These are phyloP conservation scores for Phymatocera aterrima DNA, from an alignment of 2,888 invertebrate species.

Conservation along the genomic window DNA sequence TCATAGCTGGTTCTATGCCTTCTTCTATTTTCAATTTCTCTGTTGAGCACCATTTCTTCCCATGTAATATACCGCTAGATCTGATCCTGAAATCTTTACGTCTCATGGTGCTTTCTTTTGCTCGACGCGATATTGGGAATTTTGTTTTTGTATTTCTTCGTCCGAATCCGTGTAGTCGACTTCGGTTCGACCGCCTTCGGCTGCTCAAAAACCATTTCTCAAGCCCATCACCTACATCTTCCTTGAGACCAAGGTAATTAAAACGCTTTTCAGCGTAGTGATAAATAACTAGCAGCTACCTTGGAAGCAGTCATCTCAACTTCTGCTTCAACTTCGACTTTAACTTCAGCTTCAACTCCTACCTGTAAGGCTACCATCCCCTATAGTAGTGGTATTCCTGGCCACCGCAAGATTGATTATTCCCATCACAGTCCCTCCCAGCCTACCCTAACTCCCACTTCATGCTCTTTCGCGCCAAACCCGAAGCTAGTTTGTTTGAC, in stretches of 20 bases:
- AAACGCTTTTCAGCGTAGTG: conserved; percentile 6
- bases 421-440: conserved; percentile 39
- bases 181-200: not conserved
- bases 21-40: too few species aligned
- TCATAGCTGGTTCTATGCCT: not conserved
- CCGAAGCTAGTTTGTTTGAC: conserved; percentile 32
- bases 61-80: too few species aligned
- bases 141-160: not conserved
- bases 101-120: too few species aligned
- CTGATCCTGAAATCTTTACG: too few species aligned
- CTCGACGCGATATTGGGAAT: too few species aligned
- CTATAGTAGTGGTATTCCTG: not conserved
- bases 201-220: not conserved
- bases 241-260: conserved; percentile 1
- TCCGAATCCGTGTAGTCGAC: not conserved
- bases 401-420: conserved; percentile 43
- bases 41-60: too few species aligned
- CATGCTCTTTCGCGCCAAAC: not conserved
- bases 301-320: conserved; percentile 27
- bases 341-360: not conserved
- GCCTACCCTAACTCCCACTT: conserved; percentile 13
- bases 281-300: conserved; percentile 34
- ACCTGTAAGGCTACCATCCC: not conserved
- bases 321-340: conserved; percentile 17
- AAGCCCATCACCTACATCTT: not conserved